Evolutionary conservation across 2,113 vertebrate species (phyloP).

Genomic region (Scomber japonicus): DNA sequence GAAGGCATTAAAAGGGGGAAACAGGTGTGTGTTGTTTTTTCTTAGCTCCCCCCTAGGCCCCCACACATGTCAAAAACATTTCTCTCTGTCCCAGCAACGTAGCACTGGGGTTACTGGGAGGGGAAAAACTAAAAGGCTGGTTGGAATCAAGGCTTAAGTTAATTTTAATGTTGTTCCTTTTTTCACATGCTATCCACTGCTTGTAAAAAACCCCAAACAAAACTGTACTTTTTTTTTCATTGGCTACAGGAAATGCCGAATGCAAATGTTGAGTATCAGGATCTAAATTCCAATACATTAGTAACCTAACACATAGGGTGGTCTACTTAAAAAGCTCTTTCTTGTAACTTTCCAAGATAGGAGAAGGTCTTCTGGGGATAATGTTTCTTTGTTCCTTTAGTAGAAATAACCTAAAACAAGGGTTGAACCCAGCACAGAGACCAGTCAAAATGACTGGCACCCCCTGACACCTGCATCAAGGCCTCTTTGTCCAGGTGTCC

Average conservation of each 20-base stretch:
- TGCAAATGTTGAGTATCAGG: conserved; percentile 1
- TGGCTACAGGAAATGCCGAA: neutral
- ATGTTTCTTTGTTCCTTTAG: conserved; percentile 31
- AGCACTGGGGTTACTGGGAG: conserved; percentile 25
- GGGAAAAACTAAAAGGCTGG: neutral
- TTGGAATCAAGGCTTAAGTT: conserved; percentile 23
- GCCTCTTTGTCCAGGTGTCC: conserved; percentile 66
- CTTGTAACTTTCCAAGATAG: conserved; percentile 10
- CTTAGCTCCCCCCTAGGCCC: conserved; percentile 47
- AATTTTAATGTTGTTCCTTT: conserved; percentile 10
- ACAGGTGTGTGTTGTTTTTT: conserved; percentile 79
- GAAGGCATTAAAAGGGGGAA: conserved; percentile 59
- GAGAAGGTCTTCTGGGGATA: conserved; percentile 18
- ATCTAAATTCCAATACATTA: neutral
- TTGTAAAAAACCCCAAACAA: too few species aligned
- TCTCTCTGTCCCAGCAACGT: conserved; percentile 42
- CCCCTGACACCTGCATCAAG: conserved; percentile 79
- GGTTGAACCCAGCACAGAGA: conserved; percentile 52
- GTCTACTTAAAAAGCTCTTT: conserved; percentile 17
- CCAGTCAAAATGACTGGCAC: conserved; percentile 66
- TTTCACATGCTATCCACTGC: neutral
- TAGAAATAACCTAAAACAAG: conserved; percentile 58
- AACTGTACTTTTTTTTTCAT: too few species aligned
- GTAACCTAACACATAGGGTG: neutral
- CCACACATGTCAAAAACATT: conserved; percentile 42